Percentiles rank a stretch among this genome's conserved stretches.
Evolutionary conservation across 2,888 invertebrate species (phyloP).

Genomic region (Euclidia mi): DNA sequence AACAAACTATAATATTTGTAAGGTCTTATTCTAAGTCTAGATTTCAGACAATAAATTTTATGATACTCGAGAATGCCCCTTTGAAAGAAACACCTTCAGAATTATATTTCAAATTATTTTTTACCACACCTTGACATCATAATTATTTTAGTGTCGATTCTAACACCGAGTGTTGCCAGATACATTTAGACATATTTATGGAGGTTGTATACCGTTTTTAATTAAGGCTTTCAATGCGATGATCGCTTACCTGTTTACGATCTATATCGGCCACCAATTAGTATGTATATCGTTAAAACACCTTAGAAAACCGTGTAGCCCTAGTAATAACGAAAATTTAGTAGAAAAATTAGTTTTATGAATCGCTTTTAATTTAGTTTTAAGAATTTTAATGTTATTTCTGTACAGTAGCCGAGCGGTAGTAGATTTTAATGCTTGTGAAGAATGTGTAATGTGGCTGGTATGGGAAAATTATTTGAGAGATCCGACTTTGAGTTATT

Average conservation of each 20-base stretch:
- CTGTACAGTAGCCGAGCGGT: slow-evolving; percentile 19
- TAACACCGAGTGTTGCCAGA: slow-evolving; percentile 52
- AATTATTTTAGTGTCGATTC: slow-evolving; percentile 54
- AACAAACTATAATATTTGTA: too few species aligned
- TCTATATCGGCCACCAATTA: slow-evolving; percentile 59
- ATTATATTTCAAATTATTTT: slow-evolving; percentile 16
- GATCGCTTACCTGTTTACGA: slow-evolving; percentile 67
- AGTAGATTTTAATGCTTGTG: slow-evolving; percentile 12
- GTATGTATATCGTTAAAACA: slow-evolving; percentile 31
- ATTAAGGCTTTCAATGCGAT: slow-evolving; percentile 84
- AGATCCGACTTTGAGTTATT: slow-evolving; percentile 7
- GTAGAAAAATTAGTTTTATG: slow-evolving; percentile 20
- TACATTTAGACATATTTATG: slow-evolving; percentile 82
- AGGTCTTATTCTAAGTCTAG: too few species aligned
- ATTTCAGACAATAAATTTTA: neutral
- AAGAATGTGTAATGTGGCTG: slow-evolving; percentile 15
- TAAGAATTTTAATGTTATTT: slow-evolving; percentile 18
- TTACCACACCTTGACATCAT: slow-evolving; percentile 26
- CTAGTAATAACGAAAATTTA: slow-evolving; percentile 23
- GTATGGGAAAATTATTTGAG: slow-evolving; percentile 17
- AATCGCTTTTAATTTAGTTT: slow-evolving; percentile 26
- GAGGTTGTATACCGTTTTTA: slow-evolving; percentile 84
- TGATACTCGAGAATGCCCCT: neutral
- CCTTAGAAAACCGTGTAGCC: slow-evolving; percentile 19
- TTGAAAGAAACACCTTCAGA: slow-evolving; percentile 6